Evolutionary conservation across 2,888 invertebrate genomes (phyloP).

Genomic region (Dolichopus griseipennis): DNA sequence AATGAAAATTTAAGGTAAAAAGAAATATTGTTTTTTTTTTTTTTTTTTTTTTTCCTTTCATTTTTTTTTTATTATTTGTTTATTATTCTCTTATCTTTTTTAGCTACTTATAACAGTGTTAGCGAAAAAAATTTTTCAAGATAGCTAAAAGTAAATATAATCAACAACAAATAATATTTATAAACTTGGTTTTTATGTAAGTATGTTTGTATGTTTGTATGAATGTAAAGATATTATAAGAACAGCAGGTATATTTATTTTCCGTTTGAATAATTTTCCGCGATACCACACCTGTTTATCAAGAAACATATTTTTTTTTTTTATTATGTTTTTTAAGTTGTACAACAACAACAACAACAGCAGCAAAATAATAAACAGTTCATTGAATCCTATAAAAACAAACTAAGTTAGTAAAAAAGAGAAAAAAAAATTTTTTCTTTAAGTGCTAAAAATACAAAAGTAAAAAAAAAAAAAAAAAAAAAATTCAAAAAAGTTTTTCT

Average conservation of each 20-base stretch:
- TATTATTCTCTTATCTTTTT: background rate
- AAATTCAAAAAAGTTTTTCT: too few relatives aligned
- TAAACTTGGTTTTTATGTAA: too few relatives aligned
- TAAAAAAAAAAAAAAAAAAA: too few relatives aligned
- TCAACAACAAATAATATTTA: background rate
- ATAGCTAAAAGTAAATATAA: background rate
- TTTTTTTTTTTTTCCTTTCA: background rate
- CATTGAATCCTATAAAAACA: constrained; percentile 3
- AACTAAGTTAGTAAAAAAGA: background rate
- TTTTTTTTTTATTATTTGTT: background rate
- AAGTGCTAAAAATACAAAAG: too few relatives aligned
- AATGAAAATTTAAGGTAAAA: background rate
- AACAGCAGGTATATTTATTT: background rate
- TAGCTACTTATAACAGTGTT: background rate
- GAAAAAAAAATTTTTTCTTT: background rate
- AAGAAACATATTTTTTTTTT: background rate
- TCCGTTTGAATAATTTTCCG: constrained; percentile 4
- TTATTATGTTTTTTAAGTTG: background rate
- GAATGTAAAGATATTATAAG: too few relatives aligned
- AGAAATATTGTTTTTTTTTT: too few relatives aligned
- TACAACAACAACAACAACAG: background rate
- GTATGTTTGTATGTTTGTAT: too few relatives aligned
- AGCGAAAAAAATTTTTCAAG: background rate
- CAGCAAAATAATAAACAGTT: constrained; percentile 2
- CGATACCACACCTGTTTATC: constrained; percentile 2